These are phyloP conservation scores for Pyrrhopygopsis socrates DNA, from an alignment of 2,888 invertebrate genomes.

Conservation along the genomic window DNA sequence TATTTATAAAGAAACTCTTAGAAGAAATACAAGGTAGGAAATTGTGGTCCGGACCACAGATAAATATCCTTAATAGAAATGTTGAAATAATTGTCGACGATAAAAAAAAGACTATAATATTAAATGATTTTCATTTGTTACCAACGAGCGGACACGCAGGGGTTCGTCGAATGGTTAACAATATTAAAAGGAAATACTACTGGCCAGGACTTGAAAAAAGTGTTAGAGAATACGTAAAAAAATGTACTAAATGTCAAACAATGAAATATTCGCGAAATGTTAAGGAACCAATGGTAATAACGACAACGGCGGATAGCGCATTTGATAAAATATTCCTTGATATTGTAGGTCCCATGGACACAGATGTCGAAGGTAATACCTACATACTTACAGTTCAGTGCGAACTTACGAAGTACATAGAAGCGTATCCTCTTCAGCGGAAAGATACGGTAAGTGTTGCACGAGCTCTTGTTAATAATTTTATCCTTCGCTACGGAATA, in stretches of 20 bases:
- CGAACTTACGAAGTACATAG: conserved; percentile 65
- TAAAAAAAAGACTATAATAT: conserved; percentile 10
- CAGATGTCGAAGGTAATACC: conserved; percentile 48
- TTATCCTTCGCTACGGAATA: conserved; percentile 56
- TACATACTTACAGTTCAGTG: conserved; percentile 74
- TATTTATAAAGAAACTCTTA: not conserved
- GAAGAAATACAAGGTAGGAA: not conserved
- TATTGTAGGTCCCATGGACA: conserved; percentile 55
- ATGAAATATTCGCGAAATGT: conserved; percentile 40
- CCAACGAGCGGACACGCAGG: conserved; percentile 49
- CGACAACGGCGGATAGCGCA: conserved; percentile 44
- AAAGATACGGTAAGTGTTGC: conserved; percentile 47
- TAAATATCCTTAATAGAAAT: not conserved
- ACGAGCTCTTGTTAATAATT: conserved; percentile 48
- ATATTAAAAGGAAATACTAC: conserved; percentile 33
- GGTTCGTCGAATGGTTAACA: conserved; percentile 37
- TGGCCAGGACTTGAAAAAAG: conserved; percentile 55
- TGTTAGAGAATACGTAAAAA: conserved; percentile 55
- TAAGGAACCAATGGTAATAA: conserved; percentile 55
- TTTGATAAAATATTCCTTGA: conserved; percentile 57
- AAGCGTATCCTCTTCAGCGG: conserved; percentile 31
- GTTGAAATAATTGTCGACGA: conserved; percentile 2
- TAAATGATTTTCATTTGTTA: conserved; percentile 54
- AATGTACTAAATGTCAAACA: conserved; percentile 69
- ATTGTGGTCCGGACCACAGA: not conserved